Conservation (phyloP, 2,113 vertebrate genomes). For the Tichodroma muraria region DNA sequence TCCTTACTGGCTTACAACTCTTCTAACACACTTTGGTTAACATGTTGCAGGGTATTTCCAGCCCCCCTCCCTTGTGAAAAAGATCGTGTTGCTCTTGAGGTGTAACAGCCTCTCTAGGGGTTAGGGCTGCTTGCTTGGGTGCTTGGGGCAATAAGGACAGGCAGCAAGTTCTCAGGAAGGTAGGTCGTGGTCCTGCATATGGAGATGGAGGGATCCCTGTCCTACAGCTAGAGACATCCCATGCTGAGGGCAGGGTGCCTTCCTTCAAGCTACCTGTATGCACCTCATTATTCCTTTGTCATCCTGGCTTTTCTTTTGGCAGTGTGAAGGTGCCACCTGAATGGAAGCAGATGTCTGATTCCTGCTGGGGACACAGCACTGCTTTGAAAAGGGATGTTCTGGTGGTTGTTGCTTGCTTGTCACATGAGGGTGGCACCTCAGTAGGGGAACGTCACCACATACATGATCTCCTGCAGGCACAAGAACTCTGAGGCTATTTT, state of each 20-base stretch:
- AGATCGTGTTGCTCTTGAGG: neutral
- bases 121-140: neutral
- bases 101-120: neutral
- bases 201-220: neutral
- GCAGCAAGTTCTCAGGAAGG: neutral
- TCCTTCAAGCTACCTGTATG: neutral
- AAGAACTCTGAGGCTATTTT: neutral
- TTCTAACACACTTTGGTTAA: neutral
- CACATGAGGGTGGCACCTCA: rapidly evolving
- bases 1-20: neutral
- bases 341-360: neutral
- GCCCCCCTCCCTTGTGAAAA: neutral
- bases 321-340: neutral
- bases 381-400: neutral
- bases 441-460: neutral
- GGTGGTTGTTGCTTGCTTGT: neutral
- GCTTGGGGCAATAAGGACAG: neutral
- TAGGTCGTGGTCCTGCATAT: neutral
- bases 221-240: neutral
- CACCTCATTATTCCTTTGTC: neutral
- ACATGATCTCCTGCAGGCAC: neutral
- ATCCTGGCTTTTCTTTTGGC: neutral
- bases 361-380: neutral
- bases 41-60: neutral
- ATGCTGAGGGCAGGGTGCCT: neutral